phyloP scores from a whole-genome alignment of 2,797 vertebrate species.

The Distichodus sexfasciatus region DNA sequence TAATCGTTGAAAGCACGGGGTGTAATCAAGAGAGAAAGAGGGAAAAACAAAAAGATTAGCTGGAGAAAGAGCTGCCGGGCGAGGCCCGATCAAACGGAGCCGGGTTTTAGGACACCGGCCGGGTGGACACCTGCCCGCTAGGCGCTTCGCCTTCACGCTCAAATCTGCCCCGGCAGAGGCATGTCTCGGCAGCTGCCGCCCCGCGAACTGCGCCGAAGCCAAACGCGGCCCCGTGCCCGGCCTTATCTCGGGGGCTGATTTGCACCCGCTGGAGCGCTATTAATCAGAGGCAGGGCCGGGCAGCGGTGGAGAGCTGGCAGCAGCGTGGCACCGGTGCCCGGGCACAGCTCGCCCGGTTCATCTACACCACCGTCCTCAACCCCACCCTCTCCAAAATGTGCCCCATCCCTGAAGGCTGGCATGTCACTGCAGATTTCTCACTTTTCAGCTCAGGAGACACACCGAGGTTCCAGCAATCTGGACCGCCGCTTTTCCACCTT shows the following conservation, averaged over 20 bases:
- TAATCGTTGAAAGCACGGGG: conserved; percentile 13
- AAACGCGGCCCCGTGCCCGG: conserved; percentile 33
- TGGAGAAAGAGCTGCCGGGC: conserved; percentile 28
- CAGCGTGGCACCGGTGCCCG: conserved; percentile 14
- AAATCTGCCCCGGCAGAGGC: conserved; percentile 49
- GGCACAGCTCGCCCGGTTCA: conserved; percentile 40
- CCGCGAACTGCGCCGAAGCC: conserved; percentile 44
- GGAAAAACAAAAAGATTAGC: conserved; percentile 43
- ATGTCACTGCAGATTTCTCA: conserved; percentile 36
- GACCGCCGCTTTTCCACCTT: neutral
- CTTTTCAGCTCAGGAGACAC: conserved; percentile 26
- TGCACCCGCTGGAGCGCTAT: conserved; percentile 52
- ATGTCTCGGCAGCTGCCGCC: conserved; percentile 52
- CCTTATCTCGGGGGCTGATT: conserved; percentile 53
- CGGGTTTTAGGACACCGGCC: conserved; percentile 33
- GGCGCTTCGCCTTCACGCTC: conserved; percentile 42
- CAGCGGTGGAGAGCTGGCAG: conserved; percentile 52
- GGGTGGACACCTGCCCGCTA: conserved; percentile 52
- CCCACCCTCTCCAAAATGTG: conserved; percentile 31
- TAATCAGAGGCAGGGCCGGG: conserved; percentile 47
- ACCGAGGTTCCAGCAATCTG: conserved; percentile 14
- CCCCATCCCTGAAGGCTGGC: conserved; percentile 38
- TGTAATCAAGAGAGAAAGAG: conserved; percentile 29
- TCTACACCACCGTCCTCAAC: conserved; percentile 46
- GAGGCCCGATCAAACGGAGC: conserved; percentile 28